Evolutionary conservation across 2,888 invertebrate species (phyloP).

Genomic region (Scaptomyza caliginosa): DNA sequence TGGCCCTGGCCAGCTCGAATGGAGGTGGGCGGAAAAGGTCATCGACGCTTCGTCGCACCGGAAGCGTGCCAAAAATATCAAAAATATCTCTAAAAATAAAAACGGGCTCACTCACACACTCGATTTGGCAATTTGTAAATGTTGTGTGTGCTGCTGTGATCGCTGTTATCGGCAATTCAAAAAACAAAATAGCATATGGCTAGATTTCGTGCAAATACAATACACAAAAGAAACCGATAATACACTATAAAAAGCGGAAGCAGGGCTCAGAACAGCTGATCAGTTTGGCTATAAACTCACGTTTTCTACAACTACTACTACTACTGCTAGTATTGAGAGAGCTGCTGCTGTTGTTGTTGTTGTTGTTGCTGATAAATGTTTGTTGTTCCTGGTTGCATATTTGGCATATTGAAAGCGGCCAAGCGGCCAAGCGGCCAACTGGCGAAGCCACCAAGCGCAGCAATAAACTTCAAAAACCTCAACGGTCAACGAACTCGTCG

Average conservation of each 20-base stretch:
- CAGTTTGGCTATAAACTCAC: conserved; percentile 19
- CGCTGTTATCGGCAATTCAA: conserved; percentile 1
- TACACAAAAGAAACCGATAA: not conserved
- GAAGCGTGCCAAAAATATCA: conserved; percentile 77
- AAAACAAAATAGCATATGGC: not conserved
- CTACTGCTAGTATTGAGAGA: conserved; percentile 1
- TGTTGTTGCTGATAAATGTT: conserved; percentile 10
- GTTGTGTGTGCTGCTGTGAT: not conserved
- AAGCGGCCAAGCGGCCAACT: conserved; percentile 47
- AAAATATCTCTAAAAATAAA: conserved; percentile 46
- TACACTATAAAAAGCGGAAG: conserved; percentile 26
- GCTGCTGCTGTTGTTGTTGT: conserved; percentile 5
- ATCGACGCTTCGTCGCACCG: conserved; percentile 57
- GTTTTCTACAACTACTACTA: conserved; percentile 24
- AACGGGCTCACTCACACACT: conserved; percentile 32
- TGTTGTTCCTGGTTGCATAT: conserved; percentile 81
- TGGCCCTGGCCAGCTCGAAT: conserved; percentile 44
- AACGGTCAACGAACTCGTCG: conserved; percentile 73
- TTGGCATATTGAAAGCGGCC: conserved; percentile 77
- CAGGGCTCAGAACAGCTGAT: conserved; percentile 38
- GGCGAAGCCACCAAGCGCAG: conserved; percentile 51
- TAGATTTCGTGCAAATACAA: not conserved
- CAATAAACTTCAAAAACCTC: conserved; percentile 67
- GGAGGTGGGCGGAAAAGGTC: conserved; percentile 66
- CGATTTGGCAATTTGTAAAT: conserved; percentile 19